A percentile compares a stretch with the other conserved stretches of the same genome.
Evolutionary conservation across 2,797 vertebrate species (phyloP).

Genomic region (Sphenodon punctatus): DNA sequence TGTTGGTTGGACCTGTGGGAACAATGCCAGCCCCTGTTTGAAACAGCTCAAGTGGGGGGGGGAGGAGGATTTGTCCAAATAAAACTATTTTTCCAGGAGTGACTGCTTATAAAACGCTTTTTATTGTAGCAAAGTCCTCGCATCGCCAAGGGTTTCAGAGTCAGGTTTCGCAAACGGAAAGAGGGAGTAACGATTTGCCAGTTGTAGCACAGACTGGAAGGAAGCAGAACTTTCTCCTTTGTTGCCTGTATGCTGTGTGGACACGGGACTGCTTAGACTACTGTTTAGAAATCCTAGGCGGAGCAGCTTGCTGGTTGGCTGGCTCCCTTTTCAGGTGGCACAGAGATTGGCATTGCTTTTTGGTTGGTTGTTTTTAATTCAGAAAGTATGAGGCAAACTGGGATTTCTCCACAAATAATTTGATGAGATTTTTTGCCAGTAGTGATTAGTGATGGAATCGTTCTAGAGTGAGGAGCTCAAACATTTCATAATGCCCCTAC

Average conservation of each 20-base stretch:
- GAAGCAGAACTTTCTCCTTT: not conserved
- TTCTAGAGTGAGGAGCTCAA: not conserved
- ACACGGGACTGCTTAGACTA: not conserved
- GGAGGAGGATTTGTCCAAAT: not conserved
- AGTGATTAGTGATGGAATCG: conserved; percentile 2
- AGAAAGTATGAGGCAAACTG: too few species aligned
- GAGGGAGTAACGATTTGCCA: not conserved
- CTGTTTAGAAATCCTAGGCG: too few species aligned
- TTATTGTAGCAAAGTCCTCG: not conserved
- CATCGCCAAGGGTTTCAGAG: not conserved
- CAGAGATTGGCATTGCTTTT: too few species aligned
- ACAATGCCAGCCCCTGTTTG: too few species aligned
- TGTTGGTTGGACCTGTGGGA: not conserved
- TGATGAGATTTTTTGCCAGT: conserved; percentile 5
- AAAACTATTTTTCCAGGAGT: not conserved
- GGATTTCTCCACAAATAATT: conserved; percentile 19
- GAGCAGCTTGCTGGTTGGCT: not conserved
- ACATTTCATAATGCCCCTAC: too few species aligned
- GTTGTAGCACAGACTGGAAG: too few species aligned
- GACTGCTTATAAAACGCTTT: not conserved
- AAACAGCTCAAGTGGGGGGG: not conserved
- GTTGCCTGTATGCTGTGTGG: not conserved
- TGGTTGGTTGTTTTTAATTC: too few species aligned
- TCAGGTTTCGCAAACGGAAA: not conserved
- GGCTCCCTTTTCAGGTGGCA: conserved; percentile 3